phyloP scores from a whole-genome alignment of 1,140 invertebrate species.

The Drosophila takahashii region DNA sequence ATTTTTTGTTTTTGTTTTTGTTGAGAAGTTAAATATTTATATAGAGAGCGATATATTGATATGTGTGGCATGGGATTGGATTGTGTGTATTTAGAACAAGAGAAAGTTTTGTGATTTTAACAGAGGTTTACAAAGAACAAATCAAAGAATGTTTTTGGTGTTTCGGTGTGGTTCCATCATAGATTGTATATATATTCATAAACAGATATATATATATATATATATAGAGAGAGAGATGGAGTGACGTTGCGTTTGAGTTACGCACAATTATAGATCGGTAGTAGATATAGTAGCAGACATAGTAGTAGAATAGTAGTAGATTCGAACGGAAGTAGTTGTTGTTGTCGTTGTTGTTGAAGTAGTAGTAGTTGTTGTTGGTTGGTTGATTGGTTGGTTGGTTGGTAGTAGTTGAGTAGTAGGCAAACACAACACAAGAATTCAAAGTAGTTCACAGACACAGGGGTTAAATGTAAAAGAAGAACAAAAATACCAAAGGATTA shows the following conservation, averaged over 20 bases:
- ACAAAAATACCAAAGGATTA: conserved; percentile 62
- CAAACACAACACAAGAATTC: conserved; percentile 63
- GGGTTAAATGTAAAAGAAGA: conserved; percentile 72
- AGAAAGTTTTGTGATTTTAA: conserved; percentile 15
- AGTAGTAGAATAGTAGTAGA: conserved; percentile 41
- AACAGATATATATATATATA: too few relatives aligned
- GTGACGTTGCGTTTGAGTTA: conserved; percentile 19
- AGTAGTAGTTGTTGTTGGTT: conserved; percentile 24
- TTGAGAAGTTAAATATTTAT: conserved; percentile 36
- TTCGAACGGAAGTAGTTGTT: conserved; percentile 42
- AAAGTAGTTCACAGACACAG: conserved; percentile 65
- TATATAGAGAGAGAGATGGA: conserved; percentile 19
- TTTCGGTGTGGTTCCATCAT: conserved; percentile 28
- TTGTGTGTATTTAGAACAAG: conserved; percentile 10
- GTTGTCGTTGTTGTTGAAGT: conserved; percentile 32
- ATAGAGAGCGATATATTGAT: conserved; percentile 15
- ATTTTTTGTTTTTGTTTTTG: background rate
- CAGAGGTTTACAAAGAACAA: conserved; percentile 19
- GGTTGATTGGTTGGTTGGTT: conserved; percentile 42
- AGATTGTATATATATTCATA: conserved; percentile 36
- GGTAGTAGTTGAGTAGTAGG: conserved; percentile 51
- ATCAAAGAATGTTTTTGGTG: conserved; percentile 7
- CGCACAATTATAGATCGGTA: conserved; percentile 29
- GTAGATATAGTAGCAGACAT: conserved; percentile 33
- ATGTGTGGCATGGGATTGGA: conserved; percentile 10